Conservation (phyloP, 1,140 invertebrate species). For the Alviniconcha marisindica region DNA sequence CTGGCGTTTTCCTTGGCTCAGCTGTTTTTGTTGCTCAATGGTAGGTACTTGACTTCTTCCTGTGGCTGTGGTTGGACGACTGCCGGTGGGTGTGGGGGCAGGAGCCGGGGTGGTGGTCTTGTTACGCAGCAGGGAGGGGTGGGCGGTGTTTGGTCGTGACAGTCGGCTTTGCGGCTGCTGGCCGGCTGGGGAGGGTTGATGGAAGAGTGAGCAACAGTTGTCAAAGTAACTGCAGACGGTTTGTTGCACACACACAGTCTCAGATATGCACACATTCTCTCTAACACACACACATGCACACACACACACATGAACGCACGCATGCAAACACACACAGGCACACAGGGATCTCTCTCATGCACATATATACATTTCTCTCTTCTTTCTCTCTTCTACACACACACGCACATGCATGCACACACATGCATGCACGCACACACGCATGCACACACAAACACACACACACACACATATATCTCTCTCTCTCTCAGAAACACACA, state of each 20-base stretch:
- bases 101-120: not conserved
- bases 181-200: not conserved
- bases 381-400: too few species aligned
- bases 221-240: too few species aligned
- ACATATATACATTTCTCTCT: too few species aligned
- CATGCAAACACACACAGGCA: not conserved
- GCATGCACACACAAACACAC: too few species aligned
- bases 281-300: not conserved
- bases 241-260: too few species aligned
- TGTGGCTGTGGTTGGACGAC: slow-evolving; percentile 39
- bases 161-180: not conserved
- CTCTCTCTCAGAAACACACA: too few species aligned
- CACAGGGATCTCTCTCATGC: not conserved
- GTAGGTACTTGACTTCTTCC: not conserved
- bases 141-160: slow-evolving; percentile 18
- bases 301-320: not conserved
- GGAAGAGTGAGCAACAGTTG: too few species aligned
- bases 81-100: slow-evolving; percentile 24
- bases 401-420: too few species aligned
- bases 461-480: too few species aligned
- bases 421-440: too few species aligned
- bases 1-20: slow-evolving; percentile 52
- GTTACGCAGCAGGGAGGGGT: not conserved
- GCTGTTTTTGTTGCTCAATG: not conserved
- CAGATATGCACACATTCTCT: not conserved